Evolutionary conservation across 2,113 vertebrate species (phyloP), one percentile per base, ranked within the genome.

Genomic region (Ceyx margarethae): DNA sequence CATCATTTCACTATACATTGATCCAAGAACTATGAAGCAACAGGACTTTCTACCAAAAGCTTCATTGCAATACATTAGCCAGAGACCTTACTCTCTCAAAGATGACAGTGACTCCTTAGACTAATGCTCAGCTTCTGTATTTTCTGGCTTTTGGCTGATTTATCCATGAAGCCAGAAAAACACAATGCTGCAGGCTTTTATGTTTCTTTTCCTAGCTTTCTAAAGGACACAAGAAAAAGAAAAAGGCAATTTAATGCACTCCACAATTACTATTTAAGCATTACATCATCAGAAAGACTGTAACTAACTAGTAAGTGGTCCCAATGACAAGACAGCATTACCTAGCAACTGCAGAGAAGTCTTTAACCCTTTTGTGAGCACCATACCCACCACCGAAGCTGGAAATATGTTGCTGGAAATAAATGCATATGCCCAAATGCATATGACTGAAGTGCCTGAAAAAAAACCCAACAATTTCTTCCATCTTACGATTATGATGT

Each of bases 221-320:
- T 76, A 79, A 95, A 93, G 75, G 71, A 87, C 89, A 82, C 31
- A 89, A 87, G 57, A 83, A 77, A 86, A 91, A 85, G 45, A 89
- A 71, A 92, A 93, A 74, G 57, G 75, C 71, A 73, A 74, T 90
- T 79, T 82, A 93, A 89, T 83, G 79, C 35, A 82, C 87, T 87
- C 73, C 74, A 88, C 35, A 50, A 77, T 87, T 92, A 83, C 81
- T 92, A n/a, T 87, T 95, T 93, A 62, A 91, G 86, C 58, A 94
- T 91, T 93, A 79, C 93, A 89, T 96, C 93, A 92, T 94, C 85
- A 90, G 93, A 95, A 94, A 94, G 54, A 37, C 81, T 96, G 94
- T 93, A 93, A 91, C 87, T 94, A 83, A 50, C 80, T 88, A 87
- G 84, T 79, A 82, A 93, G 77, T 82, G 64, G 85, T 93, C 87